These are phyloP conservation scores for Kryptolebias marmoratus DNA, from an alignment of 2,113 vertebrate species.

Conservation along the genomic window DNA sequence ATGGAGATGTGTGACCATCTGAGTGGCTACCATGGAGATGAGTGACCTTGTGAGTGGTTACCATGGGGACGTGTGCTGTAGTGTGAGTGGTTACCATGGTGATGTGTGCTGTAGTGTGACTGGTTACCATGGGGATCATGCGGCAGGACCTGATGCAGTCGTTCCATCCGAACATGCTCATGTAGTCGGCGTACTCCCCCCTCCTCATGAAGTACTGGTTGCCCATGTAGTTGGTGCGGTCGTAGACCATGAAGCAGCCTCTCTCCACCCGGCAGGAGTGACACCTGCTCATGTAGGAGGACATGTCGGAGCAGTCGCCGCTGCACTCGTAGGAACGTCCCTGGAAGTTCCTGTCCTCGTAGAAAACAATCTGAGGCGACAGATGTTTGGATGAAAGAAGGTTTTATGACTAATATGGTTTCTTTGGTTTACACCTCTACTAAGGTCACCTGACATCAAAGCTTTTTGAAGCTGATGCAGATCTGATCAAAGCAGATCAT, in stretches of 20 bases:
- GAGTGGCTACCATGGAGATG: conserved; percentile 16
- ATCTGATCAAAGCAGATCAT: too few species aligned
- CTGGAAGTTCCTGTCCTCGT: conserved; percentile 1
- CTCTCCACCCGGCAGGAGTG: conserved; percentile 57
- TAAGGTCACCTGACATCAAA: too few species aligned
- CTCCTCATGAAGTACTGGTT: conserved; percentile 59
- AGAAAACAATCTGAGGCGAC: not conserved
- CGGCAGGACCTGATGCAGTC: conserved; percentile 45
- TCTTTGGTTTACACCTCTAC: not conserved
- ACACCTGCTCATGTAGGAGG: conserved; percentile 50
- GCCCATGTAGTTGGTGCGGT: conserved; percentile 54
- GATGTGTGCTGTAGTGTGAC: conserved; percentile 5
- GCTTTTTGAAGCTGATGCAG: too few species aligned
- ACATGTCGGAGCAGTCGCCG: conserved; percentile 51
- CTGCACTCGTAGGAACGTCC: conserved; percentile 42
- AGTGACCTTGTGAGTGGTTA: too few species aligned
- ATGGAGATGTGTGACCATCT: not conserved
- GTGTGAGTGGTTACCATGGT: conserved; percentile 20
- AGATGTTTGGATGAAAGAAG: not conserved
- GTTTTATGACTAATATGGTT: too few species aligned
- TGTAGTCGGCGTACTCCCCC: conserved; percentile 50
- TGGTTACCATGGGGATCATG: conserved; percentile 54
- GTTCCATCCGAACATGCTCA: conserved; percentile 44
- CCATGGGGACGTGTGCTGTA: conserved; percentile 2
- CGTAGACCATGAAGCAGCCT: conserved; percentile 59